phyloP scores from a whole-genome alignment of 2,888 invertebrate genomes.

The Andrena trimmerana region DNA sequence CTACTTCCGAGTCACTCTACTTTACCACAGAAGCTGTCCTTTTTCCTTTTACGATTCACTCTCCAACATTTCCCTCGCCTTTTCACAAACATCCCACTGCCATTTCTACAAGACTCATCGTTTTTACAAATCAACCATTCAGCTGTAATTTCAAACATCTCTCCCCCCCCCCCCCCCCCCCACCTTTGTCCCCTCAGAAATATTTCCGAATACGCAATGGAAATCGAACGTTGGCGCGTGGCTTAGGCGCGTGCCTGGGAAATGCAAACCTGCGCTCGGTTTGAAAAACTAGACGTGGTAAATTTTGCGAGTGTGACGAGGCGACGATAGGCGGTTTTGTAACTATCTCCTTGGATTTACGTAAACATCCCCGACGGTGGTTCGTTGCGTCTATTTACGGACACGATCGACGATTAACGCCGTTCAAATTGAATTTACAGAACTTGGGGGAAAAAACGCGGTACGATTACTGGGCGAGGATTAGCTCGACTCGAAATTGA shows the following conservation, averaged over 20 bases:
- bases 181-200: not conserved
- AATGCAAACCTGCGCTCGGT: not conserved
- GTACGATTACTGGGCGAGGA: conserved; percentile 67
- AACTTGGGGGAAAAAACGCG: conserved; percentile 17
- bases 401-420: conserved; percentile 60
- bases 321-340: conserved; percentile 1
- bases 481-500: conserved; percentile 79
- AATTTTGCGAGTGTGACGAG: not conserved
- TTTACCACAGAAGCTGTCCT: not conserved
- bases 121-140: not conserved
- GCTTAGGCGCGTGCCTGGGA: not conserved
- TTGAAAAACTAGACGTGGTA: not conserved
- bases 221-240: not conserved
- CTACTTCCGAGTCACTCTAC: conserved; percentile 37
- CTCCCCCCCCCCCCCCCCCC: not conserved
- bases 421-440: conserved; percentile 72
- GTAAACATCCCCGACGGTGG: conserved; percentile 52
- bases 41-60: not conserved
- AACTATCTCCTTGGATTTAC: conserved; percentile 40
- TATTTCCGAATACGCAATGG: not conserved
- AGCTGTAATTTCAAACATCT: not conserved
- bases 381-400: conserved; percentile 45
- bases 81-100: not conserved
- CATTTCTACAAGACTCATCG: not conserved
- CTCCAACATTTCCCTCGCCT: not conserved